These are phyloP conservation scores for Picus viridis DNA, from an alignment of 2,797 vertebrate species.

Conservation along the genomic window DNA sequence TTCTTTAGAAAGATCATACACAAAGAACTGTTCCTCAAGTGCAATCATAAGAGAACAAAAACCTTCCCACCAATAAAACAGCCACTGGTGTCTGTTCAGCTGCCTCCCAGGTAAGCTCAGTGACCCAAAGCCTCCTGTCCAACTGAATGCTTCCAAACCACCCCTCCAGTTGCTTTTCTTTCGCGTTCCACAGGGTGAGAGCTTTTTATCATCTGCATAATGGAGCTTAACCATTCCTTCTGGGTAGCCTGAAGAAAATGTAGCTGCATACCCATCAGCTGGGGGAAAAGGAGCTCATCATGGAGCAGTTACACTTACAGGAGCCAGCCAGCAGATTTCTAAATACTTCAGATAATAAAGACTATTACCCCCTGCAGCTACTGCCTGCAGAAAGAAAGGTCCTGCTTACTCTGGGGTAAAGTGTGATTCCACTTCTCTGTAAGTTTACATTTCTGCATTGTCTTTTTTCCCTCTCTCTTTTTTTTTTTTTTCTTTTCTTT, in stretches of 20 bases:
- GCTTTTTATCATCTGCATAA: background rate
- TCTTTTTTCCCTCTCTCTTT: background rate
- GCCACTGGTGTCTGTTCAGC: background rate
- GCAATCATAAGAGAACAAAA: background rate
- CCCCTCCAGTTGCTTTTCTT: background rate
- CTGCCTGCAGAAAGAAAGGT: background rate
- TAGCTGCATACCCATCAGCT: background rate
- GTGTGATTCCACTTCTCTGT: conserved; percentile 20
- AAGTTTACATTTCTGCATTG: conserved; percentile 33
- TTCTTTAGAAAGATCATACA: background rate
- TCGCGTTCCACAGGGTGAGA: background rate
- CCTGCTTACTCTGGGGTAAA: background rate
- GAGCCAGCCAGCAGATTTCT: background rate
- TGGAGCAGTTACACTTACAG: background rate
- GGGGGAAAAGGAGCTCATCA: background rate
- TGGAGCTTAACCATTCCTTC: background rate
- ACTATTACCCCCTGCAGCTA: background rate
- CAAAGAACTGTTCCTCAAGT: background rate
- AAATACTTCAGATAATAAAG: background rate
- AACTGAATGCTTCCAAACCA: background rate
- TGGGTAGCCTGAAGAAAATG: background rate
- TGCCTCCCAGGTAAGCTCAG: background rate
- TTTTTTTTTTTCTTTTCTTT: background rate
- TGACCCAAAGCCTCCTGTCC: background rate
- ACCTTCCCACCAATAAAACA: background rate